Evolutionary conservation across 1,140 invertebrate species (phyloP), one percentile per base, ranked within the genome.

Genomic region (Trinorchestia longiramus): DNA sequence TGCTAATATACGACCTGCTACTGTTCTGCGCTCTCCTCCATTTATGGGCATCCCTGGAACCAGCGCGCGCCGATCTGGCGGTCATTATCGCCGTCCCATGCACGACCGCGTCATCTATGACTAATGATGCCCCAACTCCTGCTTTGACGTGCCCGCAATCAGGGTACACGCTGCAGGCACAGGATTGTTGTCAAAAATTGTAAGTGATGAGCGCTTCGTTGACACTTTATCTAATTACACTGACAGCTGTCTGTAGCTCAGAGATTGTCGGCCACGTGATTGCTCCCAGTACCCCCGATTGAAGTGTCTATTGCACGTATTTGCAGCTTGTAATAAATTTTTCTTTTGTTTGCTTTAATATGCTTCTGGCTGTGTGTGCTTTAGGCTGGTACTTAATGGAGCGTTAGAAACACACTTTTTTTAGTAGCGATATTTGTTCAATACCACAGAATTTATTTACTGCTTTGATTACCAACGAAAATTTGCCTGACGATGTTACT

Each of bases 1-100:
- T 19, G 92, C 92, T 94, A 94, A 94, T 94, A 94, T 45, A 94
- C 44, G 43, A 45, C 43, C 92, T n/a, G 92, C 92, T 94, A 94
- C 92, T 94, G 92, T 94, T 43, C 92, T 15, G 43, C 36, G 92
- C 8, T 15, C 43, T 28, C 92, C 43, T 11, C 92, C 43, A 40
- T 45, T 94, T 94, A 45, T 40, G 92, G 43, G 1, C 44, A 40
- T 94, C 43, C 88, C 88, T 44, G 15, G 0, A 42, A 43, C 88
- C 88, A 41, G 36, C 43, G 88, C 43, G 19, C 88, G 88, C 43
- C 88, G 41, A 91, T 91, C 88, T 91, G 43, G 43, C 88, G 43
- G 88, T 44, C 43, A 91, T 91, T 91, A 91, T 91, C 88, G 28
- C 11, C 11, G 88, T 41, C 11, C 41, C 28, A 43, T 44, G 43